Base-by-base conservation (phyloP, 2,797 vertebrate species). In the Dryobates pubescens region DNA sequence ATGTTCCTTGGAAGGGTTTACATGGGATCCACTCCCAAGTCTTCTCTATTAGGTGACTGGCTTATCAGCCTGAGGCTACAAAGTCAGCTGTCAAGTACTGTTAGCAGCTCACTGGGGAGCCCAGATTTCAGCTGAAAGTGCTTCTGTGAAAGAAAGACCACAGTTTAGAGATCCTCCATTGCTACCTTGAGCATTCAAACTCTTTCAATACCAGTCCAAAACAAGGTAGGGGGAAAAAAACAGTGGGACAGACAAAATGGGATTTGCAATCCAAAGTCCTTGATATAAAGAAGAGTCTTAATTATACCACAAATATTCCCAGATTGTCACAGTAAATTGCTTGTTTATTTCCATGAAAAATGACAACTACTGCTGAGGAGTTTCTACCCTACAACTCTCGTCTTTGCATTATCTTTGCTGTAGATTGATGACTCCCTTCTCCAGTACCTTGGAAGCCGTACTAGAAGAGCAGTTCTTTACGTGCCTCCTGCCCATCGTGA, bases 401-500 rank as follows among this genome's bases (percentile, higher is more conserved):
- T 59, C 18, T 87, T 93, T 90, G 54, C 63, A 10, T 78, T 95
- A 47, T 94, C 94, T 94, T 91, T 91, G 61, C 88, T 95, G n/a
- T 83, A 98, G 98, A 88, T 97, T 0, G 72, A 96, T 24, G 93
- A 94, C n/a, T 90, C 76, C 38, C 68, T 97, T 70, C 84, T 93
- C 53, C 93, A 92, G 74, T 86, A 82, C 86, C 96, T 95, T 49
- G 96, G 96, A 82, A 93, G 82, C 63, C 90, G 0, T 6, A 80
- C 26, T 0, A 96, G 89, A 93, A 98, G 96, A 29, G 96, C 98
- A 17, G 53, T 99, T 53, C 95, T 99, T 65, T 98, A 95, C 0
- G 95, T 96, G 12, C 98, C 96, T 72, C 97, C 95, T 47, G 91
- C 69, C 12, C 82, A 91, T 61, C 97, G n/a, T 4, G 95, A 97